Conservation (phyloP, 2,888 invertebrate genomes). For the Catocala nupta region DNA sequence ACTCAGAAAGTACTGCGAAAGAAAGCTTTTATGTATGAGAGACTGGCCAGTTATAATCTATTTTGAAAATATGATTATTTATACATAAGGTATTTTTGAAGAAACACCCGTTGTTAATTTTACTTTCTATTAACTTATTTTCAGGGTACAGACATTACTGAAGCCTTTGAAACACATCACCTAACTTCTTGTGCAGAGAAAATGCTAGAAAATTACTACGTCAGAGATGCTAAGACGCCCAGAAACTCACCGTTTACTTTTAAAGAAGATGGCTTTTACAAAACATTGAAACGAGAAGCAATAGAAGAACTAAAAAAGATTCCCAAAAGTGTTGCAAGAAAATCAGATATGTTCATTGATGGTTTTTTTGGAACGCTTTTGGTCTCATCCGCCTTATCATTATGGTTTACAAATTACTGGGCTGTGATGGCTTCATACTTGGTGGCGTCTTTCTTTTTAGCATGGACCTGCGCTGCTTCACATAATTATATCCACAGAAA, state of each 20-base stretch:
- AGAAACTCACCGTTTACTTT: conserved; percentile 92
- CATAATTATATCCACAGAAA: conserved; percentile 94
- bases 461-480: conserved; percentile 88
- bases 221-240: conserved; percentile 88
- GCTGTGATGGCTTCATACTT: conserved; percentile 60
- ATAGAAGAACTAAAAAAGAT: conserved; percentile 86
- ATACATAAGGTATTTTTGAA: too few species aligned
- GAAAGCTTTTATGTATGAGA: too few species aligned
- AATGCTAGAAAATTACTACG: conserved; percentile 89
- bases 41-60: too few species aligned
- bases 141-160: conserved; percentile 89
- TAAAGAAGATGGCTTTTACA: conserved; percentile 91
- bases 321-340: conserved; percentile 58
- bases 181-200: conserved; percentile 84
- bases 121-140: conserved; percentile 42
- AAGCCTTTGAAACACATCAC: conserved; percentile 88
- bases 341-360: conserved; percentile 70
- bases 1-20: too few species aligned
- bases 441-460: conserved; percentile 81
- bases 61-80: too few species aligned
- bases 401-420: conserved; percentile 66
- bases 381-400: conserved; percentile 63
- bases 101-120: too few species aligned
- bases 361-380: conserved; percentile 71
- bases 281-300: conserved; percentile 88